These are phyloP conservation scores for Oxyteleia sp. DNA, from an alignment of 2,888 invertebrate genomes.

Conservation along the genomic window DNA sequence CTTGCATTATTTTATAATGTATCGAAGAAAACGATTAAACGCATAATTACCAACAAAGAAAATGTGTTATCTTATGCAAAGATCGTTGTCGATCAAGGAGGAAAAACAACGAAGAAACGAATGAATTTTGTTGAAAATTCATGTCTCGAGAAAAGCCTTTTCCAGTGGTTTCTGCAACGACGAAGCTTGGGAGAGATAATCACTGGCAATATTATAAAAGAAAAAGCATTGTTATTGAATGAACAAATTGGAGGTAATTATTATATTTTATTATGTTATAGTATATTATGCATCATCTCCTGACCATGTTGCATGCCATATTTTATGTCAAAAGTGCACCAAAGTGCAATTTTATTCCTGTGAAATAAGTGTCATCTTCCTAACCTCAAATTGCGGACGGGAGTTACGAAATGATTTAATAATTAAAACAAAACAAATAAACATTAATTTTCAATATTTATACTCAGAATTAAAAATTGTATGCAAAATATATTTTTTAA, in stretches of 20 bases:
- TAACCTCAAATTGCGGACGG: too few relatives aligned
- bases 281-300: too few relatives aligned
- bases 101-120: conserved; percentile 8
- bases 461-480: neutral
- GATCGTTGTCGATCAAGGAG: conserved; percentile 14
- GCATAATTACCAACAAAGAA: conserved; percentile 15
- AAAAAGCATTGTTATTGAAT: conserved; percentile 26
- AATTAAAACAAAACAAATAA: neutral
- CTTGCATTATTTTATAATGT: conserved; percentile 12
- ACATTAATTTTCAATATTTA: neutral
- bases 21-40: conserved; percentile 11
- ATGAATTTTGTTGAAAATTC: conserved; percentile 22
- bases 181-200: conserved; percentile 14
- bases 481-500: too few relatives aligned
- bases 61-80: conserved; percentile 5
- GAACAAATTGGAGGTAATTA: conserved; percentile 20
- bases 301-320: too few relatives aligned
- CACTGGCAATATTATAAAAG: conserved; percentile 26
- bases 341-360: too few relatives aligned
- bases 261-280: conserved; percentile 4
- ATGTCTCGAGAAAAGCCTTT: conserved; percentile 11
- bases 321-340: too few relatives aligned
- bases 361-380: too few relatives aligned
- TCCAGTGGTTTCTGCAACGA: conserved; percentile 12
- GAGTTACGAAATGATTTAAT: too few relatives aligned